These are phyloP conservation scores for Tapera naevia DNA, from an alignment of 2,797 vertebrate species.

Conservation along the genomic window DNA sequence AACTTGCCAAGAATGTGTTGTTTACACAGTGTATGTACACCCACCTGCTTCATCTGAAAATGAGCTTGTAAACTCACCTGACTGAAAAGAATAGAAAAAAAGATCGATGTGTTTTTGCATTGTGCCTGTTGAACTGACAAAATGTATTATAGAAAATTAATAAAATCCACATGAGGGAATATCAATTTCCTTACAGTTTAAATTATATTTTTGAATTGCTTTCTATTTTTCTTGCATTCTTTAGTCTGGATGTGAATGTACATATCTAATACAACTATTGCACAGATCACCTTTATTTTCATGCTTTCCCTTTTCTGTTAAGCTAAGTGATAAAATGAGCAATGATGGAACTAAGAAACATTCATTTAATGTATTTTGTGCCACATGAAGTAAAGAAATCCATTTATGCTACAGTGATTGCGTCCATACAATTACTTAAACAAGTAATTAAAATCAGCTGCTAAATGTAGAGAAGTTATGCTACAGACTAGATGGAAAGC, in stretches of 20 bases:
- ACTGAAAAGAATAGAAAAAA: constrained; percentile 2
- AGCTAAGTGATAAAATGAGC: background rate
- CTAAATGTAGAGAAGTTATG: background rate
- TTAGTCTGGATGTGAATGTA: background rate
- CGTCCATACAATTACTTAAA: background rate
- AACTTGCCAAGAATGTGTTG: constrained; percentile 30
- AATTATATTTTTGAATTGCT: background rate
- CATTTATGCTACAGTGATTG: background rate
- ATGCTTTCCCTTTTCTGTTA: background rate
- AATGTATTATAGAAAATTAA: background rate
- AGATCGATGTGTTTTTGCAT: background rate
- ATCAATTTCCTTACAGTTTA: background rate
- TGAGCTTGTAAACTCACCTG: constrained; percentile 21
- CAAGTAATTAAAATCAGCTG: background rate
- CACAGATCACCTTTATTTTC: background rate
- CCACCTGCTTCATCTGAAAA: constrained; percentile 32
- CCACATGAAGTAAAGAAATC: background rate
- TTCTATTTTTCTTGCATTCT: background rate
- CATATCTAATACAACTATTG: background rate
- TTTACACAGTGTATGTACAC: constrained; percentile 18
- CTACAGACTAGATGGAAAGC: background rate
- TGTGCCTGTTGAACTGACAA: background rate
- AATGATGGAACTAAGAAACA: background rate
- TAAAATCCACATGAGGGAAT: background rate
- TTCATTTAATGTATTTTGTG: background rate